Evolutionary conservation across 2,113 vertebrate genomes (phyloP).

Genomic region (Danionella cerebrum): DNA sequence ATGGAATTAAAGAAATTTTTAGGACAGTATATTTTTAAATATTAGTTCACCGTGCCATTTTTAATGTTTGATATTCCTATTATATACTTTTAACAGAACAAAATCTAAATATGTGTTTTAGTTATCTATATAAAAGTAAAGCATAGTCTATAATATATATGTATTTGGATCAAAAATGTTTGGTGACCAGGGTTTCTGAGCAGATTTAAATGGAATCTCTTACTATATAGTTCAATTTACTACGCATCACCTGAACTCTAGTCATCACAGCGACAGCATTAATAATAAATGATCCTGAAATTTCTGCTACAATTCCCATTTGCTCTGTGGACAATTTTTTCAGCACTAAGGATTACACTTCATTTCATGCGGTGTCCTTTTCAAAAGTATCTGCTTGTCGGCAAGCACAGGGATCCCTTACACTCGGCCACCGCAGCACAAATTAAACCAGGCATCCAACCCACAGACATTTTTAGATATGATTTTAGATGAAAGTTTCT

Average conservation of each 20-base stretch:
- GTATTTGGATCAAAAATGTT: too few species aligned
- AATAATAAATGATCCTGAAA: slow-evolving; percentile 64
- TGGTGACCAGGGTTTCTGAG: slow-evolving; percentile 51
- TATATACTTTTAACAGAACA: too few species aligned
- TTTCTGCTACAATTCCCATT: slow-evolving; percentile 70
- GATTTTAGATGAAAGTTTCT: neutral
- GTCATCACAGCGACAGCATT: slow-evolving; percentile 46
- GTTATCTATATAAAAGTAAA: too few species aligned
- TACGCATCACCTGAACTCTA: slow-evolving; percentile 41
- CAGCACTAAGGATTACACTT: slow-evolving; percentile 54
- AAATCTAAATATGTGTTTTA: too few species aligned
- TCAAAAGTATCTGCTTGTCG: slow-evolving; percentile 53
- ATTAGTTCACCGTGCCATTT: too few species aligned
- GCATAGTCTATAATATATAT: too few species aligned
- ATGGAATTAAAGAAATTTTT: too few species aligned
- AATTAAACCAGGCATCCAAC: slow-evolving; percentile 1
- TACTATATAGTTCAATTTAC: slow-evolving; percentile 57
- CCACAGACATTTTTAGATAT: neutral
- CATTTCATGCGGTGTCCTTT: slow-evolving; percentile 54
- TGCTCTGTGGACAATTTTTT: slow-evolving; percentile 55
- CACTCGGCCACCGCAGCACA: slow-evolving; percentile 9
- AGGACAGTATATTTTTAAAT: too few species aligned
- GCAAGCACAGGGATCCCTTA: slow-evolving; percentile 42
- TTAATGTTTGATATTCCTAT: too few species aligned
- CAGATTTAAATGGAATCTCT: slow-evolving; percentile 49